Percentiles rank a stretch among this genome's conserved stretches.
phyloP scores from a whole-genome alignment of 64 coral and sea anemone genomes.

The Pocillopora verrucosa region DNA sequence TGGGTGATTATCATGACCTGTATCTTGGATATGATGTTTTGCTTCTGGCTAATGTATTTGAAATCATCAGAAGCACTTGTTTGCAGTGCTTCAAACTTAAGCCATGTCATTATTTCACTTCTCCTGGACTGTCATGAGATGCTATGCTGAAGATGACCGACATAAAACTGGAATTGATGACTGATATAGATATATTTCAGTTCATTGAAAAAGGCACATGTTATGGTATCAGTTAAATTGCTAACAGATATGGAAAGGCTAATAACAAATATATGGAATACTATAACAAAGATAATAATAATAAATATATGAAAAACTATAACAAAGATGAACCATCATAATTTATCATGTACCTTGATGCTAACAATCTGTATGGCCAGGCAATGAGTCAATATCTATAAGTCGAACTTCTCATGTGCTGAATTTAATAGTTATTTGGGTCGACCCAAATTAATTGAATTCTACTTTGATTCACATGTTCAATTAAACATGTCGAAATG shows the following conservation, averaged over 20 bases:
- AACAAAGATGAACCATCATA: neutral
- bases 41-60: neutral
- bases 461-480: no score
- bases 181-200: conserved; percentile 5
- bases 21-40: conserved; percentile 29
- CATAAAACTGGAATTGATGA: conserved; percentile 13
- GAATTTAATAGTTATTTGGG: no score
- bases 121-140: conserved; percentile 20
- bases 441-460: no score
- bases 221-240: conserved; percentile 6
- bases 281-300: conserved; percentile 5
- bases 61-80: neutral
- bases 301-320: neutral
- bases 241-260: conserved; percentile 28
- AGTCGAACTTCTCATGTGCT: no score
- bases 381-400: neutral
- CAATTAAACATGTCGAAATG: no score
- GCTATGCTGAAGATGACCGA: conserved; percentile 36
- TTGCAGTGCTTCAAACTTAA: neutral
- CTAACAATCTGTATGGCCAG: neutral
- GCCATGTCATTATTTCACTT: neutral
- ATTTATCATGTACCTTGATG: conserved; percentile 8
- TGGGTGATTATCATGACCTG: conserved; percentile 47
- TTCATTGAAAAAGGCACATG: conserved; percentile 35
- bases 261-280: conserved; percentile 18